A percentile compares a stretch with the other conserved stretches of the same genome.
Conservation (phyloP, 1,140 invertebrate genomes). For the Camponotus pennsylvanicus region DNA sequence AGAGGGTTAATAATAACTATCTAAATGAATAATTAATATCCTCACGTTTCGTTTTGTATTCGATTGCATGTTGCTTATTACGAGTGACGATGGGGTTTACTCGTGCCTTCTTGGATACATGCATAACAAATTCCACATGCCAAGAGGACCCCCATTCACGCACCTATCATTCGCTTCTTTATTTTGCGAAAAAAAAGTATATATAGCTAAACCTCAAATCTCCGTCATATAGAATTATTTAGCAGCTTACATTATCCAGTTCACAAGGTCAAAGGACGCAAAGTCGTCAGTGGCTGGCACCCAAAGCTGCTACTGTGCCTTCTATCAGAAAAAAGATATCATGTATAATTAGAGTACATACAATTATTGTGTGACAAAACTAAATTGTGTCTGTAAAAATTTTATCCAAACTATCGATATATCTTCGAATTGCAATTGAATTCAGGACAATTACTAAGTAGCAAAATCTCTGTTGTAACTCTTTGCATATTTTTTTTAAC, state of each 20-base stretch:
- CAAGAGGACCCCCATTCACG: constrained; percentile 83
- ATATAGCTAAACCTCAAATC: constrained; percentile 80
- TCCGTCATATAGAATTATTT: constrained; percentile 72
- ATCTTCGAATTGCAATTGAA: constrained; percentile 7
- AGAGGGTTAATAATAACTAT: constrained; percentile 80
- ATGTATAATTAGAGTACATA: constrained; percentile 22
- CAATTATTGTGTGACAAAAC: constrained; percentile 11
- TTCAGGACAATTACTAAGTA: not conserved
- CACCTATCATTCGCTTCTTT: constrained; percentile 66
- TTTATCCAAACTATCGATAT: not conserved
- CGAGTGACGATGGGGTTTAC: constrained; percentile 82
- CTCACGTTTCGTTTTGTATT: constrained; percentile 74
- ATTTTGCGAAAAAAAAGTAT: constrained; percentile 73
- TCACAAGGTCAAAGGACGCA: constrained; percentile 84
- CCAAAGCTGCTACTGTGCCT: constrained; percentile 85
- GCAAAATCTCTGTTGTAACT: not conserved
- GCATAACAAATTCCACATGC: constrained; percentile 87
- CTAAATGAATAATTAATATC: constrained; percentile 82
- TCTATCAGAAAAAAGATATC: constrained; percentile 77
- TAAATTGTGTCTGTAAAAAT: constrained; percentile 10
- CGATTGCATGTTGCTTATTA: constrained; percentile 67
- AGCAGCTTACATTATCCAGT: constrained; percentile 70
- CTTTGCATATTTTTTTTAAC: not conserved
- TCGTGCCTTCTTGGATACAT: constrained; percentile 85
- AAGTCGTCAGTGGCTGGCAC: constrained; percentile 81